phyloP scores from a whole-genome alignment of 2,888 invertebrate species.

The Ctenicera cuprea region DNA sequence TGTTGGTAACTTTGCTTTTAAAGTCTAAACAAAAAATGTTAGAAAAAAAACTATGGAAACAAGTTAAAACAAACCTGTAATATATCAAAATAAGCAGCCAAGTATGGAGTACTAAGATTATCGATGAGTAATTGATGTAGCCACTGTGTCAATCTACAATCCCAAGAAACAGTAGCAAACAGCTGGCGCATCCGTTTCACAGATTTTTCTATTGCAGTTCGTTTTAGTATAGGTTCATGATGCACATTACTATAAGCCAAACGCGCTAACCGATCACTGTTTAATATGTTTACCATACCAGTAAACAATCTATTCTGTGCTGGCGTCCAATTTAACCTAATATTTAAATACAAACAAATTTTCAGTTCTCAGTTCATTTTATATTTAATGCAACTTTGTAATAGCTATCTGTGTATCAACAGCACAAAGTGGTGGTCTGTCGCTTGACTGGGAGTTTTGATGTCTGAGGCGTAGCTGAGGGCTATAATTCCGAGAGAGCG shows the following conservation, averaged over 20 bases:
- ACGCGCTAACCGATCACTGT: slow-evolving; percentile 80
- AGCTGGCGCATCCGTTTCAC: slow-evolving; percentile 80
- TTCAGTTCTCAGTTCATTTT: too few relatives aligned
- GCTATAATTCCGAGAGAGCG: too few relatives aligned
- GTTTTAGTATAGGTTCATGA: slow-evolving; percentile 82
- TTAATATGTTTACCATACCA: slow-evolving; percentile 79
- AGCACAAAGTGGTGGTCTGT: too few relatives aligned
- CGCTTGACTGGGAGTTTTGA: too few relatives aligned
- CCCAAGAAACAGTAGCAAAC: slow-evolving; percentile 85
- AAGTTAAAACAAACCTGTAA: slow-evolving; percentile 78
- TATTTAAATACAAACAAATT: slow-evolving; percentile 27
- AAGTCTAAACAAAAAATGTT: slow-evolving; percentile 68
- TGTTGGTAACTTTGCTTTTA: slow-evolving; percentile 81
- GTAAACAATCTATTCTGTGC: slow-evolving; percentile 81
- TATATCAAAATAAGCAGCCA: slow-evolving; percentile 85
- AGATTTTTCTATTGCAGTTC: slow-evolving; percentile 83
- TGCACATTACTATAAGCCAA: slow-evolving; percentile 76
- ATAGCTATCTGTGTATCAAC: too few relatives aligned
- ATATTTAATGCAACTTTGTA: too few relatives aligned
- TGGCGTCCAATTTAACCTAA: slow-evolving; percentile 78
- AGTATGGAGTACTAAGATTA: slow-evolving; percentile 78
- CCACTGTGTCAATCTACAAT: slow-evolving; percentile 84
- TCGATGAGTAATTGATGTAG: slow-evolving; percentile 83
- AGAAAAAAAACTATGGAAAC: slow-evolving; percentile 53
- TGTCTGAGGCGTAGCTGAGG: too few relatives aligned